Evolutionary conservation across 2,888 invertebrate species (phyloP).

Genomic region (Nemurella pictetii): DNA sequence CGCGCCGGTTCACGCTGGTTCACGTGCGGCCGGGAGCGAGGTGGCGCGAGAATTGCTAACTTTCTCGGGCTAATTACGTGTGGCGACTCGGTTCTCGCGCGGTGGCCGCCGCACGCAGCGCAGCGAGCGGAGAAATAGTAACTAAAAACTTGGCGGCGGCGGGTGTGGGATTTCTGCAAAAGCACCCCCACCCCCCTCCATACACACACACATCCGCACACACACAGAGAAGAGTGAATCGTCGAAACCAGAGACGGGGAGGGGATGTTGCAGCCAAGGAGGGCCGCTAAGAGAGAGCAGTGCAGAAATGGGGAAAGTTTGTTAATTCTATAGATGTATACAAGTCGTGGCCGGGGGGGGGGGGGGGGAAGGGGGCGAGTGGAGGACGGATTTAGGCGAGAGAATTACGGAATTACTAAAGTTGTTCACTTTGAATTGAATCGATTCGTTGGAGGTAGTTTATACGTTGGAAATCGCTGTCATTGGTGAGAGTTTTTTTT

Average conservation of each 20-base stretch:
- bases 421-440: neutral
- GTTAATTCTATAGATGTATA: neutral
- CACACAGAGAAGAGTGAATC: no score
- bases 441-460: neutral
- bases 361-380: neutral
- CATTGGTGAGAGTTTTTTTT: neutral
- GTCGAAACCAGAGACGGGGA: neutral
- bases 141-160: slow-evolving; percentile 2
- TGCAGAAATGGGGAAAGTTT: neutral
- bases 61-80: slow-evolving; percentile 19
- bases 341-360: neutral
- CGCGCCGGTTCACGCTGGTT: neutral
- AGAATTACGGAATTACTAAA: neutral
- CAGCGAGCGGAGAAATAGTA: neutral
- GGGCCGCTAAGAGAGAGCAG: neutral
- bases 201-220: neutral
- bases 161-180: neutral
- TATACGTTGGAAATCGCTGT: neutral
- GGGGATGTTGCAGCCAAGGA: neutral
- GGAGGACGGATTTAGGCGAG: neutral
- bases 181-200: no score
- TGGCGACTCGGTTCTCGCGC: neutral
- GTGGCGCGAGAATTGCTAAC: neutral
- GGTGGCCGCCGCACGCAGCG: neutral
- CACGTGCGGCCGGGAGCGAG: neutral